phyloP scores from a whole-genome alignment of 2,888 invertebrate species.

The Argyra leucocephala region DNA sequence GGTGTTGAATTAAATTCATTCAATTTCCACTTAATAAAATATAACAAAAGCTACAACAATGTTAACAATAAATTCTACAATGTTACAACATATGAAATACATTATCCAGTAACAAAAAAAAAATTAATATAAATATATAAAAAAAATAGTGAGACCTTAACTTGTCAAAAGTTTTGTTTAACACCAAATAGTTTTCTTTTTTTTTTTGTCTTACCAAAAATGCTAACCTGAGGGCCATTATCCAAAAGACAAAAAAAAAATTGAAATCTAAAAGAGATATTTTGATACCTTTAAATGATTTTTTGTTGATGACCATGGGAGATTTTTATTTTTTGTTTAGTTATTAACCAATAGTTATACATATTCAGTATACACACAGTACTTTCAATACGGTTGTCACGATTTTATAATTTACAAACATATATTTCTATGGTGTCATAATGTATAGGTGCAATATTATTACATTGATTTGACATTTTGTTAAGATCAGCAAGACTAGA shows the following conservation, averaged over 20 bases:
- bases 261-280: background rate
- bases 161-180: too few relatives aligned
- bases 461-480: background rate
- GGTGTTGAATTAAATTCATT: background rate
- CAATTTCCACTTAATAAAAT: background rate
- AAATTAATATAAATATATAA: background rate
- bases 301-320: background rate
- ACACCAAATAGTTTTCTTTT: too few relatives aligned
- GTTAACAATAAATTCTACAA: background rate
- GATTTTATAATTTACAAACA: slow-evolving; percentile 3
- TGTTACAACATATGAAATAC: background rate
- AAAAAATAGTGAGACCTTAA: too few relatives aligned
- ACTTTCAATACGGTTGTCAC: background rate
- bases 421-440: background rate
- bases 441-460: background rate
- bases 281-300: background rate
- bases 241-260: background rate
- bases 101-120: background rate
- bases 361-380: too few relatives aligned
- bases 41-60: background rate
- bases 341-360: too few relatives aligned
- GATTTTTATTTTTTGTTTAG: background rate
- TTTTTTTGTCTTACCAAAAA: too few relatives aligned
- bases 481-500: too few relatives aligned
- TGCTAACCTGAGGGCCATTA: background rate